Evolutionary conservation across 2,797 vertebrate genomes (phyloP).

Genomic region (Sylvilagus floridanus): DNA sequence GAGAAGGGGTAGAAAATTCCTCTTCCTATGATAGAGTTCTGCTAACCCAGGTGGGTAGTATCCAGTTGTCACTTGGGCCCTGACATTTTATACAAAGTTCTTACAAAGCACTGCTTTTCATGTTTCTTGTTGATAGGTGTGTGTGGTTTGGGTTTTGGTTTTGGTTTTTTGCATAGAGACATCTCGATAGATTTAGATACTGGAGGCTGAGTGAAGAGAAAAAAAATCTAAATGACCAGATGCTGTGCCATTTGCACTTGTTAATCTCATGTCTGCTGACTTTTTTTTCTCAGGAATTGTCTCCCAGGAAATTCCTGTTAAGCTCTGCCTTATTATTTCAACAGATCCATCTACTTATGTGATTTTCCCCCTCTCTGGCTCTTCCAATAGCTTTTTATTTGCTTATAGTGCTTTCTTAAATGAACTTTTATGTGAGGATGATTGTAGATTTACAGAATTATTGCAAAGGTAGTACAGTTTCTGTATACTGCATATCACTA

Average conservation of each 20-base stretch:
- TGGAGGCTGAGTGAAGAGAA: neutral
- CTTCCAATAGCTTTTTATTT: constrained; percentile 39
- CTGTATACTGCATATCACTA: neutral
- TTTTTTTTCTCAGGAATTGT: constrained; percentile 10
- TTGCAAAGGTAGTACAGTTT: constrained; percentile 21
- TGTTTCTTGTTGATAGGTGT: constrained; percentile 25
- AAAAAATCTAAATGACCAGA: constrained; percentile 47
- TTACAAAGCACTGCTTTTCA: constrained; percentile 15
- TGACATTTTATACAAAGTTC: constrained; percentile 50
- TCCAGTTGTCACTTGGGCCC: neutral
- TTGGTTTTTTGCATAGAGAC: neutral
- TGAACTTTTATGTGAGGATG: constrained; percentile 13
- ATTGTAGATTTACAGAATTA: constrained; percentile 47
- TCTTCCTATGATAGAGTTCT: constrained; percentile 1
- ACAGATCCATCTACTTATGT: neutral
- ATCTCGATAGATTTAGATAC: neutral
- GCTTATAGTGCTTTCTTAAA: constrained; percentile 35
- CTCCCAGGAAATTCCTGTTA: constrained; percentile 54
- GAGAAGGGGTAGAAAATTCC: constrained; percentile 30
- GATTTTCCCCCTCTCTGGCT: neutral
- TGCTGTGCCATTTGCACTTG: constrained; percentile 23
- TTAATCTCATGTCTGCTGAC: constrained; percentile 52
- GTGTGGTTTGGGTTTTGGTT: neutral
- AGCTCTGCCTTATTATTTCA: constrained; percentile 44
- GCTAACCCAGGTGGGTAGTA: neutral